Conservation (phyloP, 1,140 invertebrate genomes). For the Zaprionus tsacasi region DNA sequence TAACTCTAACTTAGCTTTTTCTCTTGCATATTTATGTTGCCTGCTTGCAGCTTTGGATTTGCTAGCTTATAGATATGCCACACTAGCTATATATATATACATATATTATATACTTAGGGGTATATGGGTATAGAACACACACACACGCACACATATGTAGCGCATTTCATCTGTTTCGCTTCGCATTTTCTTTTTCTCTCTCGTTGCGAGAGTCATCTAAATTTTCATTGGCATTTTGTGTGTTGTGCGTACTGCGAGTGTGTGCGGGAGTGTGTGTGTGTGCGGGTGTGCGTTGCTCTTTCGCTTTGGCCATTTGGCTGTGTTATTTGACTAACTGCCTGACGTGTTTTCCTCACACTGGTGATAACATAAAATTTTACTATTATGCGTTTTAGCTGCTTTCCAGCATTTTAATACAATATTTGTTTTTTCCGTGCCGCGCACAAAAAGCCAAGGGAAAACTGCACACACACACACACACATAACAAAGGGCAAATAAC, state of each 20-base stretch:
- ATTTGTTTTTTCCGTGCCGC: slow-evolving; percentile 67
- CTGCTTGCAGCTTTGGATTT: neutral
- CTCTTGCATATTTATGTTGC: neutral
- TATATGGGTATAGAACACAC: neutral
- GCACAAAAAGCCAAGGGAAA: slow-evolving; percentile 35
- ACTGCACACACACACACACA: slow-evolving; percentile 30
- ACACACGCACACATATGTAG: slow-evolving; percentile 6
- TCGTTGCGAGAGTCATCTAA: slow-evolving; percentile 59
- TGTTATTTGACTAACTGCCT: slow-evolving; percentile 80
- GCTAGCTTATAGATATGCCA: slow-evolving; percentile 9
- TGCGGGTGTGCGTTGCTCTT: slow-evolving; percentile 35
- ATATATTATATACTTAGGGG: neutral
- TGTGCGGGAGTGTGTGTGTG: slow-evolving; percentile 26
- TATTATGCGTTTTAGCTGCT: slow-evolving; percentile 84
- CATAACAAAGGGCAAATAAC: slow-evolving; percentile 59
- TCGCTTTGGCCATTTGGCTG: slow-evolving; percentile 53
- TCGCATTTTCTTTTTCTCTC: slow-evolving; percentile 30
- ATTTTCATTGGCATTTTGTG: slow-evolving; percentile 71
- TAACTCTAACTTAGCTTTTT: neutral
- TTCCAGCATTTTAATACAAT: slow-evolving; percentile 84
- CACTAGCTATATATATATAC: slow-evolving; percentile 7
- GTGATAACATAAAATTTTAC: slow-evolving; percentile 84
- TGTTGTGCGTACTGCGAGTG: slow-evolving; percentile 32
- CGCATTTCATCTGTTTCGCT: slow-evolving; percentile 18
- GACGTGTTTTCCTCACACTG: slow-evolving; percentile 82